Percentiles rank a stretch among this genome's conserved stretches.
Evolutionary conservation across 1,140 invertebrate genomes (phyloP).

Genomic region (Delia radicum): DNA sequence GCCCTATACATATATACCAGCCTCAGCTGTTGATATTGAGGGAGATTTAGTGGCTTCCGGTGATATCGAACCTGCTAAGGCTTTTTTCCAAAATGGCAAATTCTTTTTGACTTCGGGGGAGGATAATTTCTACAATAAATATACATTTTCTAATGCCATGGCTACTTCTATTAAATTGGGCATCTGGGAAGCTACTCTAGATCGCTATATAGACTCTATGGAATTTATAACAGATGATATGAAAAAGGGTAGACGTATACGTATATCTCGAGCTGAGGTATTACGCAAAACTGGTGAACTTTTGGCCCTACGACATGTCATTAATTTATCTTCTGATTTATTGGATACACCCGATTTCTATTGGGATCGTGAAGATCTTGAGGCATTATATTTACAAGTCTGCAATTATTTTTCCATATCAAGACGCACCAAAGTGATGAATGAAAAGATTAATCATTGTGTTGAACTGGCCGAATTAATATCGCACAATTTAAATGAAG

Average conservation of each 20-base stretch:
- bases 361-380: constrained; percentile 90
- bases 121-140: constrained; percentile 50
- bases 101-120: constrained; percentile 50
- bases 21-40: constrained; percentile 44
- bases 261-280: constrained; percentile 70
- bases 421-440: constrained; percentile 86
- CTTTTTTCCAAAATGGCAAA: constrained; percentile 54
- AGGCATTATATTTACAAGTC: constrained; percentile 77
- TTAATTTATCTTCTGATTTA: constrained; percentile 91
- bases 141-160: constrained; percentile 78
- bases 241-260: constrained; percentile 67
- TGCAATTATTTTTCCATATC: constrained; percentile 82
- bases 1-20: constrained; percentile 68
- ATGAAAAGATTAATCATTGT: constrained; percentile 92
- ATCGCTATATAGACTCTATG: constrained; percentile 80
- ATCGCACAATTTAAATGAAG: constrained; percentile 83
- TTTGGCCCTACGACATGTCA: constrained; percentile 82
- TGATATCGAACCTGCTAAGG: constrained; percentile 36
- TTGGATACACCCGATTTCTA: constrained; percentile 96
- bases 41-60: constrained; percentile 44
- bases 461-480: constrained; percentile 86
- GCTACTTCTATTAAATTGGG: constrained; percentile 88
- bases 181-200: constrained; percentile 86
- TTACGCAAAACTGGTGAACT: constrained; percentile 89
- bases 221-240: constrained; percentile 79